Base-by-base conservation (phyloP, 2,797 vertebrate genomes). In the Bradypodion pumilum region DNA sequence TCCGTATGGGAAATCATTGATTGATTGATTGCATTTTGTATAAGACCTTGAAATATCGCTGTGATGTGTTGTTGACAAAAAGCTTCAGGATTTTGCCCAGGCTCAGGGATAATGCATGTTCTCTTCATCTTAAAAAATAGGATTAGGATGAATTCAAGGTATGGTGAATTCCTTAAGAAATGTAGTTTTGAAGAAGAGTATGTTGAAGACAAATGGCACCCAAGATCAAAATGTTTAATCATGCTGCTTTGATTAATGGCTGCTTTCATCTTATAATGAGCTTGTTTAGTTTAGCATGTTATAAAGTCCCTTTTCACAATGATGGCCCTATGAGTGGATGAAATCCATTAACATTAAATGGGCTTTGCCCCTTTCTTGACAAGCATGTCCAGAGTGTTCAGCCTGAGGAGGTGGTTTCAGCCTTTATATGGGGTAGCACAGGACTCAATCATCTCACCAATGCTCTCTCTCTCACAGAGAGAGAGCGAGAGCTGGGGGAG, bases 101-200 rank as follows among this genome's bases (percentile, higher is more conserved):
- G 25, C 4, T 15, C 37, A 32, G 8, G 16, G 21, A 66, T 35
- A 77, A 16, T 32, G 68, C 44, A 68, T 7, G 19, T 27, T 5
- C n/a, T 37, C n/a, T 52, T 49, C n/a, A 27, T 72, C 25, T 66
- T 19, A 42, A 63, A 23, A 79, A 65, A 46, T 35, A 79, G 32
- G 42, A 29, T 80, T 69, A 80, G 69, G 78, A 46, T 80, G 65
- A 69, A 80, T 69, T 69, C 65, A 69, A 80, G 46, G 44, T 40
- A 69, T 15, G 46, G 3, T 56, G 32, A 68, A 46, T 68, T 69
- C 49, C 7, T 52, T 9, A 40, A 29, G 15, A 37, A 52, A 5
- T 52, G 2, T 27, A 69, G 52, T 21, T 79, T 35, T 42, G 37
- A 62, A 62, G 32, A n/a, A 66, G 25, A 49, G 15, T 74, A 16